These are phyloP conservation scores for Hypomecis atomaria DNA, from an alignment of 2,888 invertebrate species.

Conservation along the genomic window DNA sequence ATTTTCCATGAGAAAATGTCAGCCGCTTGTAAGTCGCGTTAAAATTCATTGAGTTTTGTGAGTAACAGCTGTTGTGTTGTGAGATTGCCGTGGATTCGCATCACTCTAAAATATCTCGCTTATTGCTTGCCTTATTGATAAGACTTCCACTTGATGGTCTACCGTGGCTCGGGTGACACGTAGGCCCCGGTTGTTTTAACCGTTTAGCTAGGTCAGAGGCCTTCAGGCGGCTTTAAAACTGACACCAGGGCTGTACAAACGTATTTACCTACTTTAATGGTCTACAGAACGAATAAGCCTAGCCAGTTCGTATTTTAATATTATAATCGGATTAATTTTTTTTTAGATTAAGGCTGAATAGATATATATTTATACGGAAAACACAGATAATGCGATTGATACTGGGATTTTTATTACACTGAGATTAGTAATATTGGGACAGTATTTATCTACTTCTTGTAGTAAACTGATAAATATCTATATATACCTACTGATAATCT, in stretches of 20 bases:
- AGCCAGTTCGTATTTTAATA: background rate
- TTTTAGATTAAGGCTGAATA: background rate
- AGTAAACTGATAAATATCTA: background rate
- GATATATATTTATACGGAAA: background rate
- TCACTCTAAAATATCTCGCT: background rate
- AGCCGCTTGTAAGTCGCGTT: slow-evolving; percentile 2
- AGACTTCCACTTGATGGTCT: too few species aligned
- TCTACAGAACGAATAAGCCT: background rate
- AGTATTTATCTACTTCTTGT: background rate
- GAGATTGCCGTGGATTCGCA: background rate
- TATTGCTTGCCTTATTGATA: background rate
- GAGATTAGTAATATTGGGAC: background rate
- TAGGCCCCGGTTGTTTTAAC: too few species aligned
- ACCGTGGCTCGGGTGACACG: too few species aligned
- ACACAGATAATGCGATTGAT: background rate
- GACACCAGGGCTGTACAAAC: too few species aligned
- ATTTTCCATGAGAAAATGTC: background rate
- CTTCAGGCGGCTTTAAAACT: too few species aligned
- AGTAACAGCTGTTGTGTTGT: slow-evolving; percentile 19
- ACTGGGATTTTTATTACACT: background rate
- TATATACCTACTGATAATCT: too few species aligned
- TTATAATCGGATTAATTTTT: background rate
- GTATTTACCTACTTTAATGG: too few species aligned
- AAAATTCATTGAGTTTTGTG: slow-evolving; percentile 7
- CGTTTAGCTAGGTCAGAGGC: too few species aligned